phyloP scores from a whole-genome alignment of 1,140 invertebrate species.

The Papilio machaon region DNA sequence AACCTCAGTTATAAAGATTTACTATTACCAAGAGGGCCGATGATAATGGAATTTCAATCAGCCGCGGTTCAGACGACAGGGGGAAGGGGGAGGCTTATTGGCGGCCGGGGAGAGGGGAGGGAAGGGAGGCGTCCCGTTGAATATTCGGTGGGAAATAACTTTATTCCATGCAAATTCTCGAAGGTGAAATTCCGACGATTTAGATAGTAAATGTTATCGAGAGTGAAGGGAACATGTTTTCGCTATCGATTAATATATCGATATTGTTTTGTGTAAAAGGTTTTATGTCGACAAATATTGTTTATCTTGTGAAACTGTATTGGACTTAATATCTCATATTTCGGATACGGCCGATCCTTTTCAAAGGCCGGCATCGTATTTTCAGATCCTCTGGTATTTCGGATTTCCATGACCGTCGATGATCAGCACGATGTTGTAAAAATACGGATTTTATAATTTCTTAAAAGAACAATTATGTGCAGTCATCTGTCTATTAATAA shows the following conservation, averaged over 20 bases:
- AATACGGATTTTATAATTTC: too few species aligned
- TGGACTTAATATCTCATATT: not conserved
- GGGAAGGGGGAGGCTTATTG: conserved; percentile 16
- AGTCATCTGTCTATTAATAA: too few species aligned
- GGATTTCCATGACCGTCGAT: too few species aligned
- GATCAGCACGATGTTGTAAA: too few species aligned
- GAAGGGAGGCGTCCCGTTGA: not conserved
- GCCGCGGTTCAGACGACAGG: conserved; percentile 45
- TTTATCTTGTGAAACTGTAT: not conserved
- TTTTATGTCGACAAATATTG: not conserved
- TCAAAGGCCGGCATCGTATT: too few species aligned
- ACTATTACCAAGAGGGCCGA: conserved; percentile 60
- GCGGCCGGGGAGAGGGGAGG: not conserved
- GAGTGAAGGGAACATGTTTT: not conserved
- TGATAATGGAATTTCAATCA: conserved; percentile 80
- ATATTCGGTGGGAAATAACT: conserved; percentile 37
- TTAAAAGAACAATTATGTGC: too few species aligned
- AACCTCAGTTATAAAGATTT: conserved; percentile 58
- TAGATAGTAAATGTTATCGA: conserved; percentile 18
- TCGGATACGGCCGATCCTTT: not conserved
- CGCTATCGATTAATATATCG: not conserved
- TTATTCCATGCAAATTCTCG: conserved; percentile 35
- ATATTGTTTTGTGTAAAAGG: not conserved
- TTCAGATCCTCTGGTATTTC: too few species aligned
- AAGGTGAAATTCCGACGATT: conserved; percentile 28